These are phyloP conservation scores for Kuschelorhynchus macadamiae DNA, from an alignment of 2,888 invertebrate species.

Conservation along the genomic window DNA sequence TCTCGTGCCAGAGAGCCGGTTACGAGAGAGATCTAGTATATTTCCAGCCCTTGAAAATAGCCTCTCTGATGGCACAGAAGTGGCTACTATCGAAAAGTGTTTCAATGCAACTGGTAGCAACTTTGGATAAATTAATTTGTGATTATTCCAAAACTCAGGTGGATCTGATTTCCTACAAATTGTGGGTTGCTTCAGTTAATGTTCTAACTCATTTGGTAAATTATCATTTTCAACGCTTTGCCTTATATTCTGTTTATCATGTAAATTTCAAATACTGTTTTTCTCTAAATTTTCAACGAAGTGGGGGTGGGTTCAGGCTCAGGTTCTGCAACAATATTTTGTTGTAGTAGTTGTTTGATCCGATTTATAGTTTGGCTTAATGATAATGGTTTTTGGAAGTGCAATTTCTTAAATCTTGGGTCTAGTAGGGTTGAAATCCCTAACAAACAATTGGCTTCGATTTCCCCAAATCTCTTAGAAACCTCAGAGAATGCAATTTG, in stretches of 20 bases:
- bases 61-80: not conserved
- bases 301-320: not conserved
- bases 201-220: constrained; percentile 1
- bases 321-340: not conserved
- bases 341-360: not conserved
- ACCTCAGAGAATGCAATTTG: not conserved
- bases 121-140: not conserved
- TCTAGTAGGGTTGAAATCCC: constrained; percentile 7
- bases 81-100: not conserved
- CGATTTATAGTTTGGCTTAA: not conserved
- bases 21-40: no score
- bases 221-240: not conserved
- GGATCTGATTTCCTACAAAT: constrained; percentile 14
- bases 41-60: not conserved
- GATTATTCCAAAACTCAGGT: not conserved
- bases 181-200: constrained; percentile 3
- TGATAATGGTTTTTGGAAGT: not conserved
- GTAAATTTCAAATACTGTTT: constrained; percentile 2
- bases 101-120: not conserved
- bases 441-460: not conserved
- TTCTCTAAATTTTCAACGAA: not conserved
- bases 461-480: not conserved
- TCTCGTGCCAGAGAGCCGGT: no score
- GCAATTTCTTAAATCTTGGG: constrained; percentile 13
- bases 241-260: constrained; percentile 9